phyloP scores from a whole-genome alignment of 2,113 vertebrate genomes.

The Hylia prasina region DNA sequence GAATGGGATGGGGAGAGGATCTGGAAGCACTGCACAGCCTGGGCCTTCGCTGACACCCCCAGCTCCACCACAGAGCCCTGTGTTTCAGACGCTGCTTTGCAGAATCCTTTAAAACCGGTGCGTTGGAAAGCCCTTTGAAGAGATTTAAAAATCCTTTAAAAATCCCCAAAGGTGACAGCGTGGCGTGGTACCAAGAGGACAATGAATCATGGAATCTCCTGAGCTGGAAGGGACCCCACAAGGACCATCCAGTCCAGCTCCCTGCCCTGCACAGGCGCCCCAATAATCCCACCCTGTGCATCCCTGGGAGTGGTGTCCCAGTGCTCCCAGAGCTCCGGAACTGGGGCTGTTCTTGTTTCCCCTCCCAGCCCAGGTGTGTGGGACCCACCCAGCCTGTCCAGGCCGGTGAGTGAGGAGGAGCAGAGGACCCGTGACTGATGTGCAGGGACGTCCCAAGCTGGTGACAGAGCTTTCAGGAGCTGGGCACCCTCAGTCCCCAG shows the following conservation, averaged over 20 bases:
- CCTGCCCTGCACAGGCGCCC: neutral
- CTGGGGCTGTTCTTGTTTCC: neutral
- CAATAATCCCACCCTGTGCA: neutral
- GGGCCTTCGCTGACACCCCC: neutral
- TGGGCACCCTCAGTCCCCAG: neutral
- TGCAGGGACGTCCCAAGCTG: neutral
- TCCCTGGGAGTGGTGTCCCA: accelerated
- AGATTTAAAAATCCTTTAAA: neutral
- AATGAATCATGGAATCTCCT: neutral
- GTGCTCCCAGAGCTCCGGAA: neutral
- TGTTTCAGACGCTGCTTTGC: neutral
- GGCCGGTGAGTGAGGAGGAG: neutral
- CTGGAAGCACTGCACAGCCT: neutral
- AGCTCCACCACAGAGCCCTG: neutral
- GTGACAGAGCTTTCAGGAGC: neutral
- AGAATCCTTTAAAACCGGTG: neutral
- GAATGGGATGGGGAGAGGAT: neutral
- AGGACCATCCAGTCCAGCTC: neutral
- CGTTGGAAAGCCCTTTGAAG: neutral
- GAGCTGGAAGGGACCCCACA: neutral
- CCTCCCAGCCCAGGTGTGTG: neutral
- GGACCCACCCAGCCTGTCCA: neutral
- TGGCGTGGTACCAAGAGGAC: neutral
- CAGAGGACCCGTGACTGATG: neutral
- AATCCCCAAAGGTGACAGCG: neutral